Evolutionary conservation across 2,888 invertebrate species (phyloP).

Genomic region (Drosophila lutescens): DNA sequence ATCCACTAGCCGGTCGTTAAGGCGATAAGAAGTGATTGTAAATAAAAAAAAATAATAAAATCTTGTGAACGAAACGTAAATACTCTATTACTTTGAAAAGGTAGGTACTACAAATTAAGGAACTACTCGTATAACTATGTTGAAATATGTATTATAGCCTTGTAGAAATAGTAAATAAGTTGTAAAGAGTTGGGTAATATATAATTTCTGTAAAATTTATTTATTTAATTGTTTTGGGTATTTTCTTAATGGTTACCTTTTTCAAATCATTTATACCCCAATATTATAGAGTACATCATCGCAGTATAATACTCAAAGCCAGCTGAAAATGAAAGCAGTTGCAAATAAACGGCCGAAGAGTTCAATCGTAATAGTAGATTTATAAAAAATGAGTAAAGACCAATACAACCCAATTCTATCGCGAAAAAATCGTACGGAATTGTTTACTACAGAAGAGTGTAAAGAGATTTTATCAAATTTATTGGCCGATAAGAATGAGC

Average conservation of each 20-base stretch:
- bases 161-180: too few relatives aligned
- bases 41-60: not conserved
- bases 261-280: not conserved
- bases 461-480: conserved; percentile 61
- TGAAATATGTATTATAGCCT: not conserved
- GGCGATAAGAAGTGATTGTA: conserved; percentile 34
- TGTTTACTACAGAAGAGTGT: conserved; percentile 67
- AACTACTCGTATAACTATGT: not conserved
- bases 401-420: conserved; percentile 48
- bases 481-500: conserved; percentile 47
- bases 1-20: not conserved
- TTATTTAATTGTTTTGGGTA: not conserved
- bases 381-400: conserved; percentile 40
- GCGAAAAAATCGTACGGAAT: conserved; percentile 53
- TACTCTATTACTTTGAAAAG: conserved; percentile 5
- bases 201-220: not conserved
- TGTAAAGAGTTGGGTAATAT: too few relatives aligned
- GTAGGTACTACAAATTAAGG: too few relatives aligned
- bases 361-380: conserved; percentile 1
- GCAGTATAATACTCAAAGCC: not conserved
- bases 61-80: not conserved
- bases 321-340: conserved; percentile 28
- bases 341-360: not conserved
- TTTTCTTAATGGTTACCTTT: not conserved
- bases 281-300: conserved; percentile 1